Percentiles rank a stretch among this genome's conserved stretches.
These are phyloP conservation scores for Mus caroli DNA, from an alignment of 2,797 vertebrate species.

Conservation along the genomic window DNA sequence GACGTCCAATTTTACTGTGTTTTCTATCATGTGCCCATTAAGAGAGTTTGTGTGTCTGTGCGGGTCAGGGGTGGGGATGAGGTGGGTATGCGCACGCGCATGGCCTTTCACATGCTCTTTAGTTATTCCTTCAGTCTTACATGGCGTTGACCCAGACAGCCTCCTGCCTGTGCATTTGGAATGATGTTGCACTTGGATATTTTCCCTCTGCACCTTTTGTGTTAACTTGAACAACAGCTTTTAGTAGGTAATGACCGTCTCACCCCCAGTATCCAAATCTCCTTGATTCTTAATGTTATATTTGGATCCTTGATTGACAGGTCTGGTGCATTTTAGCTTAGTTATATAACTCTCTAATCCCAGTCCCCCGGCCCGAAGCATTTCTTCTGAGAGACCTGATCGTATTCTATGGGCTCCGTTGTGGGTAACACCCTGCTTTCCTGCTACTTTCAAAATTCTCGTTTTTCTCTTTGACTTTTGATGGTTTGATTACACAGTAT, in stretches of 20 bases:
- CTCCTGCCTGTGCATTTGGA: not conserved
- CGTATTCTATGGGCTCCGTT: not conserved
- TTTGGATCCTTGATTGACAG: not conserved
- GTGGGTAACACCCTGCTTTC: not conserved
- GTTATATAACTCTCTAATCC: not conserved
- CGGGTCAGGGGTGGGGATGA: no score
- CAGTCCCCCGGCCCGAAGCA: no score
- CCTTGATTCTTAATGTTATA: not conserved
- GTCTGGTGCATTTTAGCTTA: not conserved
- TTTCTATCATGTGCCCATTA: not conserved
- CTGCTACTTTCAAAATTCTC: not conserved
- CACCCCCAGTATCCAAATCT: not conserved
- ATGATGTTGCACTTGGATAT: not conserved
- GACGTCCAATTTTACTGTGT: not conserved
- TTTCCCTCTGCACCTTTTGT: not conserved
- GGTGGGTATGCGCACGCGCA: not conserved
- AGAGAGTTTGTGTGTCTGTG: not conserved
- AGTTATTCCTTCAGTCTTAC: not conserved
- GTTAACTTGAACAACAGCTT: not conserved
- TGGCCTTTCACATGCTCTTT: no score
- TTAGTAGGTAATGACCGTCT: not conserved
- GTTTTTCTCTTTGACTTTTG: constrained; percentile 13
- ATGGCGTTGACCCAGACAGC: not conserved
- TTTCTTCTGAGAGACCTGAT: not conserved
- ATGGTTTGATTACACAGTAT: not conserved